Base-by-base conservation (phyloP, 2,797 vertebrate genomes). In the Phataginus tetradactyla region DNA sequence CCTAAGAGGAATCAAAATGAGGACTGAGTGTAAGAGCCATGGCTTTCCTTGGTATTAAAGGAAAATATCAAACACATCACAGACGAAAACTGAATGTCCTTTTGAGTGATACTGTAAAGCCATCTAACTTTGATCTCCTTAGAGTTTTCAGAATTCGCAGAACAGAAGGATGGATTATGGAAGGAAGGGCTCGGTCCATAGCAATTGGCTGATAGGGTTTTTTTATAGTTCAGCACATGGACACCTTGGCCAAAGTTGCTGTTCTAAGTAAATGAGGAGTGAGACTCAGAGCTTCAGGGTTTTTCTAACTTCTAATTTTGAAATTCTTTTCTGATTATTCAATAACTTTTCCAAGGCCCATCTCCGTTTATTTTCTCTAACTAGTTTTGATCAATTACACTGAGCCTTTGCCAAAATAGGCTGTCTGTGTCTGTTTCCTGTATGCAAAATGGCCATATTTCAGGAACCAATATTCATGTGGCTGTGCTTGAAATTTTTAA, bases 1-100 rank as follows among this genome's bases (percentile, higher is more conserved):
- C 6, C 17, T 57, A 55, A 20, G 8, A 57, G 42, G 39, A 37
- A 69, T 13, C n/a, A 27, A 29, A 49, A 3, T 17, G 5, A 32
- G 25, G 1, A 0, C 7, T 32, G 10, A 32, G 29, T 12, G 20
- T 5, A 32, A 68, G 45, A 27, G 3, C 15, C 1, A 1, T 4
- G 32, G 4, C 1, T 49, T 79, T 72, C n/a, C 32, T 66, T 20
- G 42, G 23, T 32, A 42, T 64, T 49, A 14, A 23, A 75, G 25
- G 32, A 55, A 77, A 57, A 37, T 64, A 12, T 11, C 21, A 61
- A 34, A 13, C 18, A 25, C 4, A 21, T 32, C 29, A 14, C 13
- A 32, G 18, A 69, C 69, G n/a, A 9, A 29, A 59, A 25, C 29
- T 5, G 5, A 14, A 25, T 74, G 21, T 2, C 34, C 68, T 74